Base-by-base conservation (phyloP, 2,113 vertebrate genomes). In the Callionymus lyra region DNA sequence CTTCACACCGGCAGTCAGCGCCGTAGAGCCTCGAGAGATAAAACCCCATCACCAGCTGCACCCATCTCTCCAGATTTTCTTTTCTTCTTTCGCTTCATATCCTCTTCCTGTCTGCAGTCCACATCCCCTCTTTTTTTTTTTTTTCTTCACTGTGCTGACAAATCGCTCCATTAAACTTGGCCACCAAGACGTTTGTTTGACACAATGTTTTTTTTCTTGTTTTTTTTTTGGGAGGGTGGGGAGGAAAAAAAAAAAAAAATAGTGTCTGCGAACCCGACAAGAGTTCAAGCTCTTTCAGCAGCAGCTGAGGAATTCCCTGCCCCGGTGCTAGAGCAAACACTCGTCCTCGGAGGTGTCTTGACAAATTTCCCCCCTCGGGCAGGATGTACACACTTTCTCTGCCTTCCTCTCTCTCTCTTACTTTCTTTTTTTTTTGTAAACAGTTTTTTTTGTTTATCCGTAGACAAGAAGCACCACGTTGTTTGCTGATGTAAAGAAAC, bases 31-130 rank as follows among this genome's bases (percentile, higher is more conserved):
- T 44, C 13, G 69, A 71, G 80, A 83, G 84, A 73, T 63, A 80
- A 4, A 80, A 90, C 87, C 88, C 82, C 85, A 82, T 86, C 71
- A 89, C 88, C 88, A 90, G 84, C 84, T 86, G 85, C 84, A 87
- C 88, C 88, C 65, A 85, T 86, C 79, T 86, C 87, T 82, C 87
- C 83, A 68, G 84, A 66, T 27, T 27, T 8, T 5, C 21, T 4
- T 8, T 27, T 27, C 21, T 5, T 8, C 4, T 8, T 27, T 27
- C 21, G 8, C 21, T 5, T 27, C 21, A 4, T 27, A 4, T 27
- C 63, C 41, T 41, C 71, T 69, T 43, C 44, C 70, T 17, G 54
- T 36, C 27, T 55, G 45, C 34, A 41, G 65, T 59, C 57, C 18
- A 40, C 16, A 12, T 6, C 17, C 27, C 27, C 33, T 50, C 16